These are phyloP conservation scores for Lepus europaeus DNA, from an alignment of 2,113 vertebrate genomes.

Conservation along the genomic window DNA sequence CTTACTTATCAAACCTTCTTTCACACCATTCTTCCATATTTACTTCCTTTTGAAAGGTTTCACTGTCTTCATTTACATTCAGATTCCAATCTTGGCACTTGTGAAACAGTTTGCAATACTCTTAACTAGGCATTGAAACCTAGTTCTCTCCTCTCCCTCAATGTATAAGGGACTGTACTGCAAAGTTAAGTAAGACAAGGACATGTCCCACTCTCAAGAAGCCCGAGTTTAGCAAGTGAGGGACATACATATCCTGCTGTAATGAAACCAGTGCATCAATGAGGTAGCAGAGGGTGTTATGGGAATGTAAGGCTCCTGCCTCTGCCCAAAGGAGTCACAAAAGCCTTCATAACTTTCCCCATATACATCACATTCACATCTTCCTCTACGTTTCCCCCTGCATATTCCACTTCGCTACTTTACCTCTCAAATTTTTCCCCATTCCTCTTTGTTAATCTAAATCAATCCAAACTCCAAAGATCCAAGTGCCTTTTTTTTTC, in stretches of 20 bases:
- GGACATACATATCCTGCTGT: neutral
- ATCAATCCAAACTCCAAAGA: conserved; percentile 36
- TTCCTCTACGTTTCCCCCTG: neutral
- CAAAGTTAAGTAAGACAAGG: neutral
- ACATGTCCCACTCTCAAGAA: neutral
- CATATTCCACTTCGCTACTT: neutral
- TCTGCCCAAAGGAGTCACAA: neutral
- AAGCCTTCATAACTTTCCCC: neutral
- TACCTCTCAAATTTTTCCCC: neutral
- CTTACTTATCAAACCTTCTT: neutral
- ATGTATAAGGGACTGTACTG: neutral
- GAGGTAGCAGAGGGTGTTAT: neutral
- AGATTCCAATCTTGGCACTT: neutral
- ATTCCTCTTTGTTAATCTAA: conserved; percentile 13
- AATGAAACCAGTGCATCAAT: neutral
- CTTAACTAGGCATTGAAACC: neutral
- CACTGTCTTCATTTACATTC: neutral
- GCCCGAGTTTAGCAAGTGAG: neutral
- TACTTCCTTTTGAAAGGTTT: neutral
- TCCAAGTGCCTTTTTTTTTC: neutral
- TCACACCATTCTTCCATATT: neutral
- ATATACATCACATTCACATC: neutral
- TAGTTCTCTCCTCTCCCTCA: neutral
- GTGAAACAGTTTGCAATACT: neutral
- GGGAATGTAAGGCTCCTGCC: neutral